phyloP scores from a whole-genome alignment of 2,888 invertebrate species.

The Mesorhabditis spiculigera region DNA sequence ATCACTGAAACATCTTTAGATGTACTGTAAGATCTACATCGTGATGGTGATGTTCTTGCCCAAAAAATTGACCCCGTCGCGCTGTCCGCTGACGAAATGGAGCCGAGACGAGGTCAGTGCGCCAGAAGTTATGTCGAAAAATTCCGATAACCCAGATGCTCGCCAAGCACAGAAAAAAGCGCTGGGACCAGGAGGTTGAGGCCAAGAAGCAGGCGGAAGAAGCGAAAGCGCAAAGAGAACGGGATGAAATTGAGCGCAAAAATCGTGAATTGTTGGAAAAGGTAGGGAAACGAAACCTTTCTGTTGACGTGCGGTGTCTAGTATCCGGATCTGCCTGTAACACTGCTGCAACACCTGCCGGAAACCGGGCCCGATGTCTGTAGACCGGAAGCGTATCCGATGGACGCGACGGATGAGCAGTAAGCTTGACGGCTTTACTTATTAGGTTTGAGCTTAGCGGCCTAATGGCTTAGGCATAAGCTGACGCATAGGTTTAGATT shows the following conservation, averaged over 20 bases:
- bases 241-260: not conserved
- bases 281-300: not conserved
- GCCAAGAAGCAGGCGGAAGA: not conserved
- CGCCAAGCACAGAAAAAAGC: not conserved
- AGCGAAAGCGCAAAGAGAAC: not conserved
- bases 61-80: not conserved
- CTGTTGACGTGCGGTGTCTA: not conserved
- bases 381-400: not conserved
- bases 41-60: conserved; percentile 5
- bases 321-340: not conserved
- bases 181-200: not conserved
- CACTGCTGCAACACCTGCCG: not conserved
- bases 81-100: not conserved
- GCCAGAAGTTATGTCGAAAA: too few species aligned
- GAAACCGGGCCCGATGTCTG: not conserved
- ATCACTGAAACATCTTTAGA: not conserved
- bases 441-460: too few species aligned
- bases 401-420: not conserved
- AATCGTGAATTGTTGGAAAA: not conserved
- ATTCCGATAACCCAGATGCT: not conserved
- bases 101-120: not conserved
- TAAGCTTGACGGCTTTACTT: not conserved
- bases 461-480: too few species aligned
- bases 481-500: too few species aligned
- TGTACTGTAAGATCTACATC: not conserved